phyloP scores from a whole-genome alignment of 2,113 vertebrate species.

The Callionymus lyra region DNA sequence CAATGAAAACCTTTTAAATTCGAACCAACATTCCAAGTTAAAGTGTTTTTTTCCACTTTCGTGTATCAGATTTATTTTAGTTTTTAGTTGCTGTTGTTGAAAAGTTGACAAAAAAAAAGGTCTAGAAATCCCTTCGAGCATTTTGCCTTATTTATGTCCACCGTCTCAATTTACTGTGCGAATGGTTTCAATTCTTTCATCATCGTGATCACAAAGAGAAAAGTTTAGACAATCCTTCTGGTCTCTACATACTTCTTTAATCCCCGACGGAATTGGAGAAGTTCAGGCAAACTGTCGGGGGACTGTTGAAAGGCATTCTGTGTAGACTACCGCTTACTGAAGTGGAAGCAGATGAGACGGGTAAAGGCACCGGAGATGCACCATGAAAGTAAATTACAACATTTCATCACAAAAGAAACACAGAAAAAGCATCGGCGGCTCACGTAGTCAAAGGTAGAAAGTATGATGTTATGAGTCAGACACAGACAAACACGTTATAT shows the following conservation, averaged over 20 bases:
- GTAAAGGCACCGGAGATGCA: slow-evolving; percentile 19
- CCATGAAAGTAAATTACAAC: slow-evolving; percentile 37
- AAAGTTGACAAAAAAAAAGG: no score
- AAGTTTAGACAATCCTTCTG: slow-evolving; percentile 5
- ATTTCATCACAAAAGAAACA: slow-evolving; percentile 40
- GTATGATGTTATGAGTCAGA: slow-evolving; percentile 21
- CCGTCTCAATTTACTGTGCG: not conserved
- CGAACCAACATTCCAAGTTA: no score
- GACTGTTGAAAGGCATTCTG: slow-evolving; percentile 48
- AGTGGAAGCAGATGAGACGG: slow-evolving; percentile 28
- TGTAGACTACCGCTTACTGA: slow-evolving; percentile 39
- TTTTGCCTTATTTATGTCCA: no score
- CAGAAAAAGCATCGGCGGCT: slow-evolving; percentile 28
- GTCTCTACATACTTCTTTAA: slow-evolving; percentile 15
- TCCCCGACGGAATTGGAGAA: slow-evolving; percentile 16
- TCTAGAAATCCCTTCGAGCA: no score
- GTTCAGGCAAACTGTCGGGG: slow-evolving; percentile 28
- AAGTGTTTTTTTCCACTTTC: no score
- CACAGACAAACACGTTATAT: slow-evolving; percentile 7
- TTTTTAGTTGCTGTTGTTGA: no score
- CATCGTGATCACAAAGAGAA: slow-evolving; percentile 8
- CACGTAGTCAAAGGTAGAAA: slow-evolving; percentile 9
- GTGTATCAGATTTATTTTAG: no score
- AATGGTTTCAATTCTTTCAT: slow-evolving; percentile 3
- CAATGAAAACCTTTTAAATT: no score